Evolutionary conservation across 2,888 invertebrate species (phyloP).

Genomic region (Blera fallax): DNA sequence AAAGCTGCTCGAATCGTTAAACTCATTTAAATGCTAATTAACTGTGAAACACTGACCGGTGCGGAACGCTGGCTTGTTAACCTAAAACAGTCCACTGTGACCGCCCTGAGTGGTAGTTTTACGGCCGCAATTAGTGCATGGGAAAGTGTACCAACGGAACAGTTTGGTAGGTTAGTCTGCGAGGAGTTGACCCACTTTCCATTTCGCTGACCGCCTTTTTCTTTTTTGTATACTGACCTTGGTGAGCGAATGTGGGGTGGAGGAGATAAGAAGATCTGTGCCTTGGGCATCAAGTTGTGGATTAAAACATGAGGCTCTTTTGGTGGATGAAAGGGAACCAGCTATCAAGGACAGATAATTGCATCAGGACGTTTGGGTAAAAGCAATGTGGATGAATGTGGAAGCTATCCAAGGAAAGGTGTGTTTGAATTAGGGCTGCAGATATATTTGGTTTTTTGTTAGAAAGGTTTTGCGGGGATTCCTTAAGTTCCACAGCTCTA

Average conservation of each 20-base stretch:
- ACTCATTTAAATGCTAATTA: slow-evolving; percentile 8
- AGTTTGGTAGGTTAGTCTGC: neutral
- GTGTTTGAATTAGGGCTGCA: too few species aligned
- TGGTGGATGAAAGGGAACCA: neutral
- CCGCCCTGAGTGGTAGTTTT: neutral
- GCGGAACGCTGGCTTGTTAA: neutral
- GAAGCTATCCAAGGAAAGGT: too few species aligned
- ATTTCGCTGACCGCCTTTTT: neutral
- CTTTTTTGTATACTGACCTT: neutral
- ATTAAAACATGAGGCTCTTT: neutral
- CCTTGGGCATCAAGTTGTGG: neutral
- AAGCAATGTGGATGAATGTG: too few species aligned
- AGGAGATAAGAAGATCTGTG: neutral
- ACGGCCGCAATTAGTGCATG: slow-evolving; percentile 3
- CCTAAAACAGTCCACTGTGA: slow-evolving; percentile 3
- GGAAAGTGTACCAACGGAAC: neutral
- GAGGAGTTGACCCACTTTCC: neutral
- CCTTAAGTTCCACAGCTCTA: too few species aligned
- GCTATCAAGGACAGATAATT: too few species aligned
- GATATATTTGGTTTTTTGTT: too few species aligned
- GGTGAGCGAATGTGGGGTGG: neutral
- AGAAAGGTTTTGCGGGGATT: too few species aligned
- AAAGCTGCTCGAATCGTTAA: neutral
- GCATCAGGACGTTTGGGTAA: too few species aligned
- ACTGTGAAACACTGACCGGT: neutral